phyloP scores from a whole-genome alignment of 2,113 vertebrate species.

The Ptychochromis oligacanthus region DNA sequence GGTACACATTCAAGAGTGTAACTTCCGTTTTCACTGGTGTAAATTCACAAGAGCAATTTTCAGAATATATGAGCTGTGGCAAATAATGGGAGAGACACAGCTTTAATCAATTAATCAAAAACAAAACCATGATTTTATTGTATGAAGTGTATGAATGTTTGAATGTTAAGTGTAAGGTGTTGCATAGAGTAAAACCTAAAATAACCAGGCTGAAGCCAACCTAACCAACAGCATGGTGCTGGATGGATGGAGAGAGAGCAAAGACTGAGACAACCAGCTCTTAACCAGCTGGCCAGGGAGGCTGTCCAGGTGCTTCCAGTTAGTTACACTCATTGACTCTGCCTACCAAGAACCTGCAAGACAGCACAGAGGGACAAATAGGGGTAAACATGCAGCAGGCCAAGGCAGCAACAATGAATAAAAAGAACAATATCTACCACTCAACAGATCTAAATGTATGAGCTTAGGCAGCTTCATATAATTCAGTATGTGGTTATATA shows the following conservation, averaged over 20 bases:
- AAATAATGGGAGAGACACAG: not conserved
- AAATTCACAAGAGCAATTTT: not conserved
- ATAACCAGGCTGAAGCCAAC: not conserved
- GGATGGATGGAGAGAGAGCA: not conserved
- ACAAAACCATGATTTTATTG: fast-evolving
- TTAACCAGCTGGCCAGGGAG: not conserved
- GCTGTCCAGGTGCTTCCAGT: not conserved
- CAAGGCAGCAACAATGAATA: not conserved
- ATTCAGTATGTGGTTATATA: not conserved
- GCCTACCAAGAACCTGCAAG: no score
- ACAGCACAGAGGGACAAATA: not conserved
- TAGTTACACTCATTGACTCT: no score
- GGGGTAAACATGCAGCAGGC: fast-evolving
- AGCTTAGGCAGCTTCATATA: not conserved
- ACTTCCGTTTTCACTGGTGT: not conserved
- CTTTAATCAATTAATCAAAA: not conserved
- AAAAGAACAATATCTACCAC: not conserved
- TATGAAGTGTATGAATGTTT: not conserved
- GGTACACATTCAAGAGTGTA: not conserved
- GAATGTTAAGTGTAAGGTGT: no score
- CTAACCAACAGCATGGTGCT: not conserved
- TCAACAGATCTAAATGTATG: not conserved
- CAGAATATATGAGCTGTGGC: not conserved
- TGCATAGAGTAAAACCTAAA: no score
- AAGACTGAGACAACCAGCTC: not conserved